Evolutionary conservation across 2,888 invertebrate species (phyloP), one percentile per base, ranked within the genome.

Genomic region (Oxyteleia sp.): DNA sequence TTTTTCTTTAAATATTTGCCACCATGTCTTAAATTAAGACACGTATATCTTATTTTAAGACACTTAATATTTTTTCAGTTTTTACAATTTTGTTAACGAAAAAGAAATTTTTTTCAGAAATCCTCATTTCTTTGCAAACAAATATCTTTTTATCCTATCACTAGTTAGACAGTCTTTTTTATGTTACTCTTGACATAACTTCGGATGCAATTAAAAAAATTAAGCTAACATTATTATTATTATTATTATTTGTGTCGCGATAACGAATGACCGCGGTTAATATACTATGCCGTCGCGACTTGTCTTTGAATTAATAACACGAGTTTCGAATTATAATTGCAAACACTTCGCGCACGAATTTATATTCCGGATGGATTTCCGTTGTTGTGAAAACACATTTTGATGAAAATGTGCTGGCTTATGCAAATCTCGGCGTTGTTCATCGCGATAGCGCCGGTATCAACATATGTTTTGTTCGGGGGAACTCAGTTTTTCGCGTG

Each of bases 321-420:
- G 47, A n/a, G 51, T 26, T 41, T 51, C 32, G 43, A 64, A 76
- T 76, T 68, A 76, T 76, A 76, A 76, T 68, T 68, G 66, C 76
- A 76, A 76, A 68, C 76, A 51, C 29, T 76, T 59, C 35, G 51
- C 43, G 43, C 57, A 15, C 41, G 66, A 59, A 76, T 76, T 76
- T 68, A 49, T 68, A 76, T 76, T 51, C 51, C 43, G 49, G 41
- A 75, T 66, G 41, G 75, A 75, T 75, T 75, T 57, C 18, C 66
- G 47, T 55, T 75, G 75, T 59, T 66, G 66, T 29, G 59, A 66
- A 66, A 75, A 59, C 66, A 66, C 66, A 49, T 57, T 66, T 66
- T 64, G 66, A 75, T 75, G 75, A 75, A 75, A 75, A 75, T 57
- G 57, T 49, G 75, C 64, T 49, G 53, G 75, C 57, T 75, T 66